phyloP scores from a whole-genome alignment of 2,797 vertebrate genomes.

The Emys orbicularis region DNA sequence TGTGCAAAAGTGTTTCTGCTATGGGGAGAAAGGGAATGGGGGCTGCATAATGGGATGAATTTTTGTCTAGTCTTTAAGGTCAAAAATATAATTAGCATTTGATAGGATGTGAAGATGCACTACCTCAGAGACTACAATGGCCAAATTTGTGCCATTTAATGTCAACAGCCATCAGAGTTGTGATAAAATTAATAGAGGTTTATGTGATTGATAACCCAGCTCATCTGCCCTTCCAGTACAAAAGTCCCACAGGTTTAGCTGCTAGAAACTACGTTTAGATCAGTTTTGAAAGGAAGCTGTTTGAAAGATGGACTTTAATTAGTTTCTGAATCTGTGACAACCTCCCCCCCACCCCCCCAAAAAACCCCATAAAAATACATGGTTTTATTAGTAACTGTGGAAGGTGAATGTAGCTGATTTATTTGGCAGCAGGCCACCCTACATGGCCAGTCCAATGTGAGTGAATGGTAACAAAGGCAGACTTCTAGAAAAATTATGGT shows the following conservation, averaged over 20 bases:
- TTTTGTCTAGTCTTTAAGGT: conserved; percentile 85
- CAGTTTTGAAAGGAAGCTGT: conserved; percentile 47
- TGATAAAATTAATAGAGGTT: conserved; percentile 87
- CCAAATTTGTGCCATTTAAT: conserved; percentile 84
- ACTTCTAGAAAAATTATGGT: not conserved
- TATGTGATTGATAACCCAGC: conserved; percentile 85
- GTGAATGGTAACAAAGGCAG: not conserved
- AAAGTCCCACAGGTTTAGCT: conserved; percentile 66
- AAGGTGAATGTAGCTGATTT: not conserved
- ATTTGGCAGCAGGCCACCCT: not conserved
- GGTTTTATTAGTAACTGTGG: conserved; percentile 44
- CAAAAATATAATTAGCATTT: conserved; percentile 89
- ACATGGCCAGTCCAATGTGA: not conserved
- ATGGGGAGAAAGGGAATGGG: conserved; percentile 29
- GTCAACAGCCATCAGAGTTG: conserved; percentile 81
- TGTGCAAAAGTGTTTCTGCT: conserved; percentile 8
- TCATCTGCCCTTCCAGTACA: conserved; percentile 61
- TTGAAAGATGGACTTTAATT: conserved; percentile 67
- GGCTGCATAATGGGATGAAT: not conserved
- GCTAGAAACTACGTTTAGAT: conserved; percentile 51
- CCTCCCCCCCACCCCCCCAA: not conserved
- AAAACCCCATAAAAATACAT: conserved; percentile 8
- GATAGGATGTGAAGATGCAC: conserved; percentile 79
- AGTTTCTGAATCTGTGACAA: conserved; percentile 39
- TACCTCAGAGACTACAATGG: conserved; percentile 81